Conservation (phyloP, 2,888 invertebrate genomes). For the Proisotoma minuta region DNA sequence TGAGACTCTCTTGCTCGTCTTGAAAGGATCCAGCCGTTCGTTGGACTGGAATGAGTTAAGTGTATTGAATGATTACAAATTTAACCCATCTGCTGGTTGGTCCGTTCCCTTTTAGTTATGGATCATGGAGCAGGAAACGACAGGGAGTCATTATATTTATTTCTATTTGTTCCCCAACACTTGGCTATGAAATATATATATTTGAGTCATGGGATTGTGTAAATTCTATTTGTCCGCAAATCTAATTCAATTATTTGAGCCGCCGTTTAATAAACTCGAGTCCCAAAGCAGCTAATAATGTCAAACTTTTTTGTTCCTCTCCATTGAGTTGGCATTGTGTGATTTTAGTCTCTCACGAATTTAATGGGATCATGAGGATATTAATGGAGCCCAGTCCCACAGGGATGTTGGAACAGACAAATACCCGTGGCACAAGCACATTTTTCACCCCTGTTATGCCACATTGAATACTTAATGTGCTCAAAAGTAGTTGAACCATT, state of each 20-base stretch:
- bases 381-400: neutral
- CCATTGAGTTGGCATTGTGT: neutral
- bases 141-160: neutral
- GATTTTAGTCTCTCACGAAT: slow-evolving; percentile 6
- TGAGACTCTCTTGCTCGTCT: neutral
- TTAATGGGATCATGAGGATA: slow-evolving; percentile 11
- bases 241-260: slow-evolving; percentile 20
- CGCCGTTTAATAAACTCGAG: neutral
- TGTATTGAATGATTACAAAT: slow-evolving; percentile 9
- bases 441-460: slow-evolving; percentile 18
- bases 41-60: neutral
- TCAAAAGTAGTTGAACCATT: slow-evolving; percentile 14
- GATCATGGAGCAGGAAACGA: neutral
- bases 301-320: neutral
- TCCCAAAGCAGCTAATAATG: neutral
- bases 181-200: neutral
- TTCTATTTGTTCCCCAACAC: neutral
- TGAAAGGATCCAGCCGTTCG: neutral
- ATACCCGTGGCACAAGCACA: slow-evolving; percentile 4
- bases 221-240: slow-evolving; percentile 24
- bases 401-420: slow-evolving; percentile 8
- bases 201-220: neutral
- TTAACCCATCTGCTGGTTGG: slow-evolving; percentile 15
- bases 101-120: neutral
- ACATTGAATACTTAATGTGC: slow-evolving; percentile 14